Conservation (phyloP, 2,113 vertebrate genomes). For the Myrmecophaga tridactyla region DNA sequence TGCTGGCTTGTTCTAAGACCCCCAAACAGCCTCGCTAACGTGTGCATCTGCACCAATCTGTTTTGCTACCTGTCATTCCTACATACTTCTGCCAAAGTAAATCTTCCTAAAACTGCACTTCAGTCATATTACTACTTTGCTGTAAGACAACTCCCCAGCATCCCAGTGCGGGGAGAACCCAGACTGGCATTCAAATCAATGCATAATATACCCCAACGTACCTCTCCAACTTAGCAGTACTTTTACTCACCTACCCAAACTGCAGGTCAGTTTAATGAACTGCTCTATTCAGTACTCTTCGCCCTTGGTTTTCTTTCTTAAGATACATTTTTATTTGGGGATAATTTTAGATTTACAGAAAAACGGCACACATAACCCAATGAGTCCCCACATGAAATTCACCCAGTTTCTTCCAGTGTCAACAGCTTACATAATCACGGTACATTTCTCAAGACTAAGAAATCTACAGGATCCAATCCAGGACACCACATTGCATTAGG, state of each 20-base stretch:
- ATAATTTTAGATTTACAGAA: too few relatives aligned
- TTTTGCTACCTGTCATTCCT: background rate
- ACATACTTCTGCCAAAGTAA: background rate
- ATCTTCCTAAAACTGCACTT: background rate
- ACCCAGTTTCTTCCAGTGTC: background rate
- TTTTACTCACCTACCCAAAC: background rate
- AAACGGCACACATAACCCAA: background rate
- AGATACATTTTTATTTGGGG: too few relatives aligned
- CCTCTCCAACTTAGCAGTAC: background rate
- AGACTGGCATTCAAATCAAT: background rate
- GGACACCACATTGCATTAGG: background rate
- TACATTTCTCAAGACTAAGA: background rate
- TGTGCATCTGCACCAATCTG: background rate
- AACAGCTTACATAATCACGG: background rate
- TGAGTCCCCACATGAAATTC: background rate
- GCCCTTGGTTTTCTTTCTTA: background rate
- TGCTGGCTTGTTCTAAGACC: too few relatives aligned
- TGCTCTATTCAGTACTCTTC: background rate
- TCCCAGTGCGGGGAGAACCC: background rate
- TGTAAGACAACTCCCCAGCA: background rate
- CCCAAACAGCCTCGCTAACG: background rate
- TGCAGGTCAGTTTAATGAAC: background rate
- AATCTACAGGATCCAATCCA: background rate
- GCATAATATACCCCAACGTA: background rate
- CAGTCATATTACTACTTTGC: background rate